A percentile compares a stretch with the other conserved stretches of the same genome.
Conservation (phyloP, 2,113 vertebrate species). For the Pelecanoides urinatrix region DNA sequence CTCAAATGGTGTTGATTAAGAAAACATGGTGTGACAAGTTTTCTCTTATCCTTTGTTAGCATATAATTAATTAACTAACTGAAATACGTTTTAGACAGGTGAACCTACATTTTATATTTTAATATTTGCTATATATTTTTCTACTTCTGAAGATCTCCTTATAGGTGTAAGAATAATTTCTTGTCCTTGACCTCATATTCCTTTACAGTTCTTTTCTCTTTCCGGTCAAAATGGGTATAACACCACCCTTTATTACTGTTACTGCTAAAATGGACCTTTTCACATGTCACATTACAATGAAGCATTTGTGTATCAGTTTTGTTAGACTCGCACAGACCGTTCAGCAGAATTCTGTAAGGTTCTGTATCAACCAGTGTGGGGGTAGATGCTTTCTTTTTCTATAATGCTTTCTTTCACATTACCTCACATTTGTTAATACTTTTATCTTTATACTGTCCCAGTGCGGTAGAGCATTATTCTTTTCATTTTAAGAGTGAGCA, state of each 20-base stretch:
- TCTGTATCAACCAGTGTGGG: not conserved
- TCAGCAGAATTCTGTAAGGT: not conserved
- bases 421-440: not conserved
- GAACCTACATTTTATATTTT: not conserved
- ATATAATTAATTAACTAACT: not conserved
- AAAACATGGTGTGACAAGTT: not conserved
- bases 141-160: not conserved
- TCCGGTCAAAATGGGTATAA: not conserved
- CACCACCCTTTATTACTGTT: not conserved
- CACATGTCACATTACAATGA: not conserved
- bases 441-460: not conserved
- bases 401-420: not conserved
- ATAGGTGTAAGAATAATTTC: not conserved
- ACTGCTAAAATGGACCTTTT: not conserved
- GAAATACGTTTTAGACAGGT: not conserved
- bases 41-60: not conserved
- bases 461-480: not conserved
- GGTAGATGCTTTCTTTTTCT: not conserved
- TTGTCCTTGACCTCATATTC: not conserved
- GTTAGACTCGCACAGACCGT: not conserved
- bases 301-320: not conserved
- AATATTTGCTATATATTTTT: not conserved
- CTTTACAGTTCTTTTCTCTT: not conserved
- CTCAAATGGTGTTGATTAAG: not conserved
- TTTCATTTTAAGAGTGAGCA: not conserved